A percentile compares a stretch with the other conserved stretches of the same genome.
phyloP scores from a whole-genome alignment of 2,113 vertebrate genomes.

The Odontesthes bonariensis region DNA sequence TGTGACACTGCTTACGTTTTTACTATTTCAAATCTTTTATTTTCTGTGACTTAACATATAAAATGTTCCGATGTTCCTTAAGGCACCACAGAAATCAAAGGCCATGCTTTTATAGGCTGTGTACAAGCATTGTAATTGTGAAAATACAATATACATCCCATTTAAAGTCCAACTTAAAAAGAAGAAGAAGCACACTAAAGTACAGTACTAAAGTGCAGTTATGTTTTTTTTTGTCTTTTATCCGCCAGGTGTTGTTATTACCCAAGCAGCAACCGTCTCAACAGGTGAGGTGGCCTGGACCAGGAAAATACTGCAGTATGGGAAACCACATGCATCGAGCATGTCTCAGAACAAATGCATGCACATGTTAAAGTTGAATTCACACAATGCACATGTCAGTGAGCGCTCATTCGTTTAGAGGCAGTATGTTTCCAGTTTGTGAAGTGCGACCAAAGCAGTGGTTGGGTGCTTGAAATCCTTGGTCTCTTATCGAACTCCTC shows the following conservation, averaged over 20 bases:
- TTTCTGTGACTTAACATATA: not conserved
- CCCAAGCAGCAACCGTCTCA: not conserved
- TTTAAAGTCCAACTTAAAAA: not conserved
- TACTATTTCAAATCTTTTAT: not conserved
- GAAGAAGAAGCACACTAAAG: not conserved
- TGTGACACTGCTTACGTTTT: conserved; percentile 12
- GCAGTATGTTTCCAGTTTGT: not conserved
- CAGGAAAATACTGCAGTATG: not conserved
- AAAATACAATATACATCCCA: not conserved
- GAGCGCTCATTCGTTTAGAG: not conserved
- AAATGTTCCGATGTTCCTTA: not conserved
- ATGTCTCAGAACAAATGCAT: not conserved
- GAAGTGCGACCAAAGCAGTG: not conserved
- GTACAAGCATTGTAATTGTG: not conserved
- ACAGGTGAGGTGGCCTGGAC: conserved; percentile 46
- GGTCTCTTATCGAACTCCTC: not conserved
- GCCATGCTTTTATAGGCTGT: not conserved
- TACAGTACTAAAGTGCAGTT: too few species aligned
- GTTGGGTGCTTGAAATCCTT: not conserved
- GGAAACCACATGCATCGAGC: too few species aligned
- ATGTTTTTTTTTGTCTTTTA: conserved; percentile 8
- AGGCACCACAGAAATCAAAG: too few species aligned
- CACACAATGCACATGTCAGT: not conserved
- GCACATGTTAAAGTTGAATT: not conserved
- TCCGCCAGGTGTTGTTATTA: conserved; percentile 21